phyloP scores from a whole-genome alignment of 2,113 vertebrate species.

The Chiloscyllium plagiosum region DNA sequence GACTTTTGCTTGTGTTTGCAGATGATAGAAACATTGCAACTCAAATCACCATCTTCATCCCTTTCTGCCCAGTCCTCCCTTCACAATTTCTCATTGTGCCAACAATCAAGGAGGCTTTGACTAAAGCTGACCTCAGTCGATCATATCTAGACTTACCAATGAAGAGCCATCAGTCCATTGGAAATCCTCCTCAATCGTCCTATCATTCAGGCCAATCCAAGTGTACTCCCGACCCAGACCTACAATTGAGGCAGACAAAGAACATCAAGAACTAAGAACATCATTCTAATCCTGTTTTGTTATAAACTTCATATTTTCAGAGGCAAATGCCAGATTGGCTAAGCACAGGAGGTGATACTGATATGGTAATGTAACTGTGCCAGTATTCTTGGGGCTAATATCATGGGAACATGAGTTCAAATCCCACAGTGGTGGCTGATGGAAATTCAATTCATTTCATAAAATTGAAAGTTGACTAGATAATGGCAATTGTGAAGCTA shows the following conservation, averaged over 20 bases:
- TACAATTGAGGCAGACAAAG: conserved; percentile 42
- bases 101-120: background rate
- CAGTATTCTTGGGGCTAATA: too few relatives aligned
- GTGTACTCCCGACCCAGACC: conserved; percentile 89
- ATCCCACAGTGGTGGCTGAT: too few relatives aligned
- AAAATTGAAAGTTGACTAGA: too few relatives aligned
- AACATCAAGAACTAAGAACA: background rate
- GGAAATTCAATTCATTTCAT: too few relatives aligned
- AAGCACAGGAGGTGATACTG: too few relatives aligned
- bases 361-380: too few relatives aligned
- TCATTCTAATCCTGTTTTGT: background rate
- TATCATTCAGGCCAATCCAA: conserved; percentile 90
- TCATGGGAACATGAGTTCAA: too few relatives aligned
- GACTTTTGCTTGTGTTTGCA: background rate
- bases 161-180: conserved; percentile 92
- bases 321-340: too few relatives aligned
- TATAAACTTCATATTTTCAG: background rate
- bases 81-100: background rate
- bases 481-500: too few relatives aligned
- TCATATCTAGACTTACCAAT: conserved; percentile 63
- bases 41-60: background rate
- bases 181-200: conserved; percentile 94
- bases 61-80: background rate
- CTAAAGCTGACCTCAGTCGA: background rate
- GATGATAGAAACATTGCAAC: background rate